phyloP scores from a whole-genome alignment of 2,888 invertebrate genomes.

The Rhaphigaster nebulosa region DNA sequence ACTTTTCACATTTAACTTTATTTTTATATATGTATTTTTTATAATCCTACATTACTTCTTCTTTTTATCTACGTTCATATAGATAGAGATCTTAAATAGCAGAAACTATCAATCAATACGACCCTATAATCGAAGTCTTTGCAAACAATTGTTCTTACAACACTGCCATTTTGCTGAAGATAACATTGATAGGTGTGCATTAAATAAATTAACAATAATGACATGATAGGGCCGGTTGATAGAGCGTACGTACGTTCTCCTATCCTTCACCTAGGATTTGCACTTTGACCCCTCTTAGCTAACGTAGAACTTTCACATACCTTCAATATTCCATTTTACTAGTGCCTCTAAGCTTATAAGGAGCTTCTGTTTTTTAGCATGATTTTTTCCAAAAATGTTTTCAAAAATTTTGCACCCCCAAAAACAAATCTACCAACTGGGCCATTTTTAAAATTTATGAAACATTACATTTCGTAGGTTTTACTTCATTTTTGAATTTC shows the following conservation, averaged over 20 bases:
- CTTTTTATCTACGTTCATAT: too few species aligned
- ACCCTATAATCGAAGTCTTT: neutral
- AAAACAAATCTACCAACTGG: too few species aligned
- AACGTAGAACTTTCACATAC: neutral
- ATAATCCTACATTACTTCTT: too few species aligned
- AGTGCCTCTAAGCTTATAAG: neutral
- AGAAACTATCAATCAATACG: neutral
- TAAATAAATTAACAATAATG: slow-evolving; percentile 12
- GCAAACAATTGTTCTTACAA: neutral
- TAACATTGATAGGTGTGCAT: neutral
- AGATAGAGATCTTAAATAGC: neutral
- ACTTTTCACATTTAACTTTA: too few species aligned
- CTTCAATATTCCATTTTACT: neutral
- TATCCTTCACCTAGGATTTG: neutral
- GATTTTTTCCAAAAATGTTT: neutral
- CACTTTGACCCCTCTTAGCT: neutral
- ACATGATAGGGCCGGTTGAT: neutral
- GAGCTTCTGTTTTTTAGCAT: neutral
- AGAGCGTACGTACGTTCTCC: slow-evolving; percentile 9
- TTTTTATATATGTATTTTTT: too few species aligned
- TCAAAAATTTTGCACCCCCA: too few species aligned
- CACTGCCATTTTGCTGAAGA: neutral
- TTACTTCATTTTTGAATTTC: too few species aligned
- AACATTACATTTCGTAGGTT: too few species aligned
- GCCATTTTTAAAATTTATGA: too few species aligned